phyloP scores from a whole-genome alignment of 2,888 invertebrate species.

The Hymenopus coronatus region DNA sequence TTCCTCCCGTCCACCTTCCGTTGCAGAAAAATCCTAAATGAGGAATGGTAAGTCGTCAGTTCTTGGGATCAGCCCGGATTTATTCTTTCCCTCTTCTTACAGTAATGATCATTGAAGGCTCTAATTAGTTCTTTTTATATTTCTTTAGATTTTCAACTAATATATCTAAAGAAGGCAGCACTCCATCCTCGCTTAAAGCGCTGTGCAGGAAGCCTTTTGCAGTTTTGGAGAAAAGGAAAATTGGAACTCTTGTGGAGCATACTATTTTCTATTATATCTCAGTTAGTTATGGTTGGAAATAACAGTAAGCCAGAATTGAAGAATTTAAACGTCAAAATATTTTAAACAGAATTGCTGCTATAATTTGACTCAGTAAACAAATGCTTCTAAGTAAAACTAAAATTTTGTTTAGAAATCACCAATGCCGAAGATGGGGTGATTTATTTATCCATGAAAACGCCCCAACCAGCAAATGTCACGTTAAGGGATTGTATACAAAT shows the following conservation, averaged over 20 bases:
- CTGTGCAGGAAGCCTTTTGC: background rate
- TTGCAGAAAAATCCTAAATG: background rate
- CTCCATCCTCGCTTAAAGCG: background rate
- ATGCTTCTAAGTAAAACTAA: too few relatives aligned
- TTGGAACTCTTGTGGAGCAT: background rate
- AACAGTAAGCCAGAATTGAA: too few relatives aligned
- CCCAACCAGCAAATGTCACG: too few relatives aligned
- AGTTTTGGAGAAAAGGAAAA: background rate
- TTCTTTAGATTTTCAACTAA: background rate
- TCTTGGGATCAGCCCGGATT: conserved; percentile 25
- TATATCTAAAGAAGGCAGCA: background rate
- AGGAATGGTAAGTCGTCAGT: background rate
- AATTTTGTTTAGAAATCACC: too few relatives aligned
- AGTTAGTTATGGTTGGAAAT: too few relatives aligned
- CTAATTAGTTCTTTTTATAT: conserved; percentile 27
- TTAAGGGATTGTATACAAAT: too few relatives aligned
- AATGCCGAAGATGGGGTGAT: too few relatives aligned
- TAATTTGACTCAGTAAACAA: too few relatives aligned
- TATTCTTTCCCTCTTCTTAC: conserved; percentile 18
- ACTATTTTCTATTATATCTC: too few relatives aligned
- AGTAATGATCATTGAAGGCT: conserved; percentile 29
- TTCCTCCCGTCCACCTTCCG: background rate
- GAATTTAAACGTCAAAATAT: too few relatives aligned
- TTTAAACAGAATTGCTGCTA: too few relatives aligned
- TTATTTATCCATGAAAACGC: too few relatives aligned